Percentiles rank a stretch among this genome's conserved stretches.
Conservation (phyloP, 2,113 vertebrate species). For the Thalassoma bifasciatum region DNA sequence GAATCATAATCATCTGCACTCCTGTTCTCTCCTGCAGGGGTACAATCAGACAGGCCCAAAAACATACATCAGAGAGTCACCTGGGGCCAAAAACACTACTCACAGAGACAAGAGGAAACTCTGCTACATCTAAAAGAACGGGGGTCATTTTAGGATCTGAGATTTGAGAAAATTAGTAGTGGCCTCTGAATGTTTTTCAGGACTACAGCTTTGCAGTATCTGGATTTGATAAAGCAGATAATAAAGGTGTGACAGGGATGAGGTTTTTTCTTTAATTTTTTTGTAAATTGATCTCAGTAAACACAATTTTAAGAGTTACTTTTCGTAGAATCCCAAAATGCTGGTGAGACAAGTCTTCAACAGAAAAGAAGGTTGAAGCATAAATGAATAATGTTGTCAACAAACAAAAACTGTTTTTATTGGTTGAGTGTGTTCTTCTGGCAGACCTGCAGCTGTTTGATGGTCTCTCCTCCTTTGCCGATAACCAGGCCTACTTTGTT, state of each 20-base stretch:
- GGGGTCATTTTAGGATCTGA: not conserved
- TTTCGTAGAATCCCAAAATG: no score
- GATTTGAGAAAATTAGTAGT: no score
- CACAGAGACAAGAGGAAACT: not conserved
- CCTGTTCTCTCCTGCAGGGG: constrained; percentile 92
- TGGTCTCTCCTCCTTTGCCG: constrained; percentile 98
- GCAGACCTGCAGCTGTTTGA: constrained; percentile 96
- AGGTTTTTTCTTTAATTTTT: no score
- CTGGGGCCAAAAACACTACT: constrained; percentile 30
- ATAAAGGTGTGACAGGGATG: no score
- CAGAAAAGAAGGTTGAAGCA: no score
- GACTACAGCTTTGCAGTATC: not conserved
- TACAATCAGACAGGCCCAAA: constrained; percentile 27
- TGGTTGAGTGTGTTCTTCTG: not conserved
- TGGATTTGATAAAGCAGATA: no score
- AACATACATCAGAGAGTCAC: constrained; percentile 31
- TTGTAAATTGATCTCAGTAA: not conserved
- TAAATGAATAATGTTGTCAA: no score
- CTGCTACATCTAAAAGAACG: constrained; percentile 9
- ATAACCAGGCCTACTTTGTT: constrained; percentile 99
- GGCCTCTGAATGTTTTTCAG: no score
- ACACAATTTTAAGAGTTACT: no score
- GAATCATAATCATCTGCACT: constrained; percentile 99
- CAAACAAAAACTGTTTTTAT: not conserved
- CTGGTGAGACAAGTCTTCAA: no score